A percentile compares a stretch with the other conserved stretches of the same genome.
These are phyloP conservation scores for Callyntrura sp. DNA, from an alignment of 2,888 invertebrate species.

Conservation along the genomic window DNA sequence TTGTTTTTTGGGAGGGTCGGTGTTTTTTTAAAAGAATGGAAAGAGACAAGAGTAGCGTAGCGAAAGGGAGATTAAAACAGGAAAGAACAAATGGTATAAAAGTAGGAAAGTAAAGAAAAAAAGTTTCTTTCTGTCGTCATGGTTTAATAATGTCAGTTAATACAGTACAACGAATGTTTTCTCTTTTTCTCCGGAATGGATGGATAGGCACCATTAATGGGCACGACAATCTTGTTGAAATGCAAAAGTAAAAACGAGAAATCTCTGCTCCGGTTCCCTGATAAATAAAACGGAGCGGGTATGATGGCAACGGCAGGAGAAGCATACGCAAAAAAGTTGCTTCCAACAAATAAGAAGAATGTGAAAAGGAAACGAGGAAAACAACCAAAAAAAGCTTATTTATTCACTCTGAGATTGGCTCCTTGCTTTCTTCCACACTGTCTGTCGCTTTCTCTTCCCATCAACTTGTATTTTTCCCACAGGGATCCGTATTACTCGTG, in stretches of 20 bases:
- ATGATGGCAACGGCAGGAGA: not conserved
- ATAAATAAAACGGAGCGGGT: not conserved
- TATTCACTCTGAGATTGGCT: slow-evolving; percentile 9
- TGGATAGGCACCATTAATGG: slow-evolving; percentile 13
- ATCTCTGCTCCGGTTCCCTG: not conserved
- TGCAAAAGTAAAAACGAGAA: not conserved
- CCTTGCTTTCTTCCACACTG: not conserved
- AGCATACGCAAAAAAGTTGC: not conserved
- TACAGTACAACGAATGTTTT: not conserved
- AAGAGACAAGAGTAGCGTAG: slow-evolving; percentile 8
- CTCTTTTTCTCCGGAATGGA: not conserved
- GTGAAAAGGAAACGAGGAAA: slow-evolving; percentile 24
- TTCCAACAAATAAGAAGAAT: not conserved
- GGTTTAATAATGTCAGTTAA: not conserved
- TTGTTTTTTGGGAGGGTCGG: not conserved
- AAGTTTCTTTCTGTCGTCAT: not conserved
- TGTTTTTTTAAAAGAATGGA: not conserved
- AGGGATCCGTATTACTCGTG: slow-evolving; percentile 55
- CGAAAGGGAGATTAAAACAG: slow-evolving; percentile 39
- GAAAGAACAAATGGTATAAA: slow-evolving; percentile 25
- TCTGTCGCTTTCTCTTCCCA: not conserved
- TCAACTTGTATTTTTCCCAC: slow-evolving; percentile 57
- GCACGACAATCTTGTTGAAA: not conserved
- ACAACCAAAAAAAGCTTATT: slow-evolving; percentile 14
- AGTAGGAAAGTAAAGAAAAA: not conserved